Evolutionary conservation across 2,797 vertebrate genomes (phyloP), one percentile per base, ranked within the genome.

Genomic region (Falco cherrug): DNA sequence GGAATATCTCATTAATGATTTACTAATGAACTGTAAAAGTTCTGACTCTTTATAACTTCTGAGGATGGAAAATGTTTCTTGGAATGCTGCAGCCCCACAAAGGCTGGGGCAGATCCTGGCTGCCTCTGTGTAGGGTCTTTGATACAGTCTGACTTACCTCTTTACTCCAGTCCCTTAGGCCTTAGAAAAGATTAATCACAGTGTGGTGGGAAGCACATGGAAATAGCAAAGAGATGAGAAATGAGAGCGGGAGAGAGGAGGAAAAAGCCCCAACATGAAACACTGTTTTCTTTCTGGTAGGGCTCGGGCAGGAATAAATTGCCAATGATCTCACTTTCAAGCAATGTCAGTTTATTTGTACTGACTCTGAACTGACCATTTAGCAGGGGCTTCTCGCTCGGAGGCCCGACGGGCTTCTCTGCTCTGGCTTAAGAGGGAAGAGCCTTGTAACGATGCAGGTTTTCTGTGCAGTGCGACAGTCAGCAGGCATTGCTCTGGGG

Each of bases 251-350:
- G 79, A 97, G 96, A 96, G 97, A 97, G 96, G 96, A 97, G 97
- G 96, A 97, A 97, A 97, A 96, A 96, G 84, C 90, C 94, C 94
- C 90, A 81, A 98, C 97, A 97, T 87, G 96, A 98, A 96, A 97
- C 97, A 97, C 77, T 98, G 97, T 98, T 98, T 98, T 98, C 97
- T 98, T 98, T 98, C 97, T 98, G 96, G 97, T 97, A 97, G 96
- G 96, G 93, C 96, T 96, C 10, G 94, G 97, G 97, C 96, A 97
- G 95, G 97, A 90, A 97, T 97, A 97, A 54, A 91, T 97, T 98
- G 98, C 97, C 97, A 97, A 87, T 98, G 98, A 98, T 96, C 97
- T 98, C 98, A 98, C 97, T 97, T 98, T 95, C 1, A 41, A 98
- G 97, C 91, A 97, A 98, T 98, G 98, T 96, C 94, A 96, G 96